Percentiles rank a stretch among this genome's conserved stretches.
Conservation (phyloP, 2,113 vertebrate genomes). For the Melanotaenia duboulayi region DNA sequence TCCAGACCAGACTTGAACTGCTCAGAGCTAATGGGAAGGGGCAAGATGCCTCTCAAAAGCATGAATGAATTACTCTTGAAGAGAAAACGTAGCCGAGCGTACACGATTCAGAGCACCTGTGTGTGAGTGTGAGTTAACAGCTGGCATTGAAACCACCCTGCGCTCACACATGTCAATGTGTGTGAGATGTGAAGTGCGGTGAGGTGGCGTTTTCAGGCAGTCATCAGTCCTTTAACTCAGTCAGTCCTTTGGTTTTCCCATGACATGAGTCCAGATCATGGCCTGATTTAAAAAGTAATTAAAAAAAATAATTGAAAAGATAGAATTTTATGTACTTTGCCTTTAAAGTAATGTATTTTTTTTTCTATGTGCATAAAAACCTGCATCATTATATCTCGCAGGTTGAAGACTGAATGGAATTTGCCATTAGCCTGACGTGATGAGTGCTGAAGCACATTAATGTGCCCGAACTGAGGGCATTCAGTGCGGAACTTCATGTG, state of each 20-base stretch:
- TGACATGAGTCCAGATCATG: constrained; percentile 28
- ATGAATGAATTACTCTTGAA: constrained; percentile 10
- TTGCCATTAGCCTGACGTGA: constrained; percentile 34
- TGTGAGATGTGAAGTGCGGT: constrained; percentile 12
- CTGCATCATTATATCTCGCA: constrained; percentile 3
- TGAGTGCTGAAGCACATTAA: constrained; percentile 18
- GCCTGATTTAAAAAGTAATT: constrained; percentile 9
- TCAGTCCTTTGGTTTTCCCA: constrained; percentile 17
- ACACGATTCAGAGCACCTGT: constrained; percentile 20
- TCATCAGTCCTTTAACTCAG: constrained; percentile 16
- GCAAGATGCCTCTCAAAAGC: constrained; percentile 20
- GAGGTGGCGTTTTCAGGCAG: constrained; percentile 13
- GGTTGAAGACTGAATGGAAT: constrained; percentile 2
- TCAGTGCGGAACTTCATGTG: constrained; percentile 13
- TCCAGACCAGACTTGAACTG: constrained; percentile 2
- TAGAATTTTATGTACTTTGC: no score
- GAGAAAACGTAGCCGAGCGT: constrained; percentile 15
- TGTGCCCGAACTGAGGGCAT: constrained; percentile 27
- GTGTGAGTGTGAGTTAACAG: constrained; percentile 21
- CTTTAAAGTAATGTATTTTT: constrained; percentile 3
- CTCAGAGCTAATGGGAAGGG: constrained; percentile 22
- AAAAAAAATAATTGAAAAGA: background rate
- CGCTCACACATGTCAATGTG: background rate
- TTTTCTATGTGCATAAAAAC: background rate
- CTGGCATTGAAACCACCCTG: background rate